Evolutionary conservation across 1,140 invertebrate species (phyloP), one percentile per base, ranked within the genome.

Genomic region (Drosophila neocordata): DNA sequence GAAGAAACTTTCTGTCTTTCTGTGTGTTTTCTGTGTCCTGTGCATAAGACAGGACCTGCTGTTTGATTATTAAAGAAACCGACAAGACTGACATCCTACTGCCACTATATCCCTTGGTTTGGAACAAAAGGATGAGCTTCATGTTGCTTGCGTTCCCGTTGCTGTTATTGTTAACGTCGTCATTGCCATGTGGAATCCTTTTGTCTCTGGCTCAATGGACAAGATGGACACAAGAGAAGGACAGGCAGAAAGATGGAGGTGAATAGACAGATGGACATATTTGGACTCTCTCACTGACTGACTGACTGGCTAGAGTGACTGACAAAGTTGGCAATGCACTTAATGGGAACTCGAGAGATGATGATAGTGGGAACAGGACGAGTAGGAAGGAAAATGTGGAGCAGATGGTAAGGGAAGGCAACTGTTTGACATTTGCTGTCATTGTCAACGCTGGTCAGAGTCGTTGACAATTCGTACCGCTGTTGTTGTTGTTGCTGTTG

Each of bases 381-480:
- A n/a, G n/a, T n/a, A 9, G 1, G 35, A 0, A 24, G 12, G 13
- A 15, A 7, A 31, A 13, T n/a, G 53, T 8, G 35, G 22, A 11
- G 4, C 11, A 3, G 13, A 37, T 5, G 53, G 5, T 34, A 8
- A 2, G 69, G 44, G 6, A 37, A 58, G 72, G 67, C 35, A 57
- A 71, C 77, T 85, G 73, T 85, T 84, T 85, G 81, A 85, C 81
- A 85, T 85, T 85, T 85, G 78, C 81, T 81, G 77, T 85, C 81
- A 85, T 77, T 87, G 69, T 81, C 73, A 85, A 81, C 61, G 73
- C 11, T 41, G 58, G 52, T 48, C 52, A 55, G 22, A 55, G 27
- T 77, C 48, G 69, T 75, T 73, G 60, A 69, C 69, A 70, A 66
- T 70, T 79, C 65, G 35, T 77, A 55, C 12, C 56, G 62, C 27